Conservation (phyloP, 2,797 vertebrate genomes). For the Rhynchonycteris naso region DNA sequence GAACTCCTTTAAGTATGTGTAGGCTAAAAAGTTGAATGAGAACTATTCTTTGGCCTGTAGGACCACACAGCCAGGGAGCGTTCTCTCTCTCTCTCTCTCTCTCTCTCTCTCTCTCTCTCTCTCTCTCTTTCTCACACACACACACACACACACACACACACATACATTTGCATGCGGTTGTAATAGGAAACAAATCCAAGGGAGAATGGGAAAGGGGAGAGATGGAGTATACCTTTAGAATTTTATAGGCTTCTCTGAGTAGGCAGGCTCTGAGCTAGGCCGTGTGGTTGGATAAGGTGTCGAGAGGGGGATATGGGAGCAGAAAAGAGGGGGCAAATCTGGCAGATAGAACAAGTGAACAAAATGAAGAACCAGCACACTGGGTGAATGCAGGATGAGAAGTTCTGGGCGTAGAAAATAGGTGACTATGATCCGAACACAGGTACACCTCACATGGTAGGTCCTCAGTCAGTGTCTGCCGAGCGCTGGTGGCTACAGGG, state of each 20-base stretch:
- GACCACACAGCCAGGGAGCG: neutral
- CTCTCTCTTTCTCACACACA: neutral
- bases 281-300: neutral
- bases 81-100: neutral
- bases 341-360: neutral
- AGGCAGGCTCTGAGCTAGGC: neutral
- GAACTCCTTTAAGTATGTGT: neutral
- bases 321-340: neutral
- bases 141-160: neutral
- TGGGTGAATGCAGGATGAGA: neutral
- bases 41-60: neutral
- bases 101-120: neutral
- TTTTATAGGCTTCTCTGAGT: neutral
- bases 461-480: neutral
- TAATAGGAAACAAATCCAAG: neutral
- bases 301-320: neutral
- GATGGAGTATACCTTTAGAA: neutral
- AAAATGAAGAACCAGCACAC: neutral
- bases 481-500: neutral
- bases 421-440: neutral
- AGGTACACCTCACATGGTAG: neutral
- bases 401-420: neutral
- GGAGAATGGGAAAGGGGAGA: neutral
- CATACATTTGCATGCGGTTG: neutral
- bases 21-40: neutral